These are phyloP conservation scores for Psammodynastes pulverulentus DNA, from an alignment of 2,113 vertebrate genomes.

Conservation along the genomic window DNA sequence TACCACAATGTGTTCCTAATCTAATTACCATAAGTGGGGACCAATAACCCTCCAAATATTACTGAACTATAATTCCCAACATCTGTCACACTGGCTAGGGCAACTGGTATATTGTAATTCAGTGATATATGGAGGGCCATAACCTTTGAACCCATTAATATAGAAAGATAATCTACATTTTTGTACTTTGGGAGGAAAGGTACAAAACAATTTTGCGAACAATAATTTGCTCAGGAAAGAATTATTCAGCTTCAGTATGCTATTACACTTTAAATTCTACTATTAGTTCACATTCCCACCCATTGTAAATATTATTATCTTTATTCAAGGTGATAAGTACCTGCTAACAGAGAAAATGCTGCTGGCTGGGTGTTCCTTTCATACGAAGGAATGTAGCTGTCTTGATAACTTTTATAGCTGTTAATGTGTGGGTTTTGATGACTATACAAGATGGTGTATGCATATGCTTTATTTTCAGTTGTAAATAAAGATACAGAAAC, in stretches of 20 bases:
- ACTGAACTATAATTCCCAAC: neutral
- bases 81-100: neutral
- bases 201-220: neutral
- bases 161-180: neutral
- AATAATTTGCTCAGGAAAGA: conserved; percentile 18
- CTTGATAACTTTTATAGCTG: conserved; percentile 2
- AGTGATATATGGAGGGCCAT: neutral
- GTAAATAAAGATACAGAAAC: neutral
- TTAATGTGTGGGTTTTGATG: neutral
- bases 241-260: neutral
- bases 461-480: neutral
- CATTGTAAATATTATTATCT: conserved; percentile 48
- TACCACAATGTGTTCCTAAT: neutral
- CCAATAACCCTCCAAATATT: neutral
- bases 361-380: conserved; percentile 37
- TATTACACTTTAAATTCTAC: conserved; percentile 31
- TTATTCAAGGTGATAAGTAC: conserved; percentile 39
- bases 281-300: conserved; percentile 35
- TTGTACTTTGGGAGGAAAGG: neutral
- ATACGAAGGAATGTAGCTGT: conserved; percentile 38
- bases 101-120: neutral
- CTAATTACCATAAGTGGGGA: neutral
- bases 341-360: conserved; percentile 34
- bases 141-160: neutral
- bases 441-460: conserved; percentile 19